Base-by-base conservation (phyloP, 2,113 vertebrate genomes). In the Mungos mungo region DNA sequence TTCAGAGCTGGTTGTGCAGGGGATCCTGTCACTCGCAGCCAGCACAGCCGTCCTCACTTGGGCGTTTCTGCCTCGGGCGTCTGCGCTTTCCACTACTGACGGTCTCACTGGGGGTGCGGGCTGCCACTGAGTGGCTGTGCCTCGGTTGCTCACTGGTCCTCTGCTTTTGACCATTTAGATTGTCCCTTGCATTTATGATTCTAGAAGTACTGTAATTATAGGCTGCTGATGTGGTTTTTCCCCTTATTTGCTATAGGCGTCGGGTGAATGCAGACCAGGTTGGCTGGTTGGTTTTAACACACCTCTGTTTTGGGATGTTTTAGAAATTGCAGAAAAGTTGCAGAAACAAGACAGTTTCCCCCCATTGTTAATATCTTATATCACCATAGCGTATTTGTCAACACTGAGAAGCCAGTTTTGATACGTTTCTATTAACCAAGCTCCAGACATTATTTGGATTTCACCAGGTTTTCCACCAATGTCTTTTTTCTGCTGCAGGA, bases 261-360 rank as follows among this genome's bases (percentile, higher is more conserved):
- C 38, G 25, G 45, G 38, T 79, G 29, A 88, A 71, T 63, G 45
- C 60, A 88, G 5, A 18, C 10, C 19, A 66, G 5, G 12, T 16
- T 65, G n/a, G 15, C 69, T 60, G 47, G 8, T 23, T 72, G 41
- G 76, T 84, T 89, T 97, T 83, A 50, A 80, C 35, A 57, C 10
- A 80, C 21, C 71, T 84, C 1, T 79, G n/a, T 90, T 80, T 97
- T 52, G 47, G 31, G 85, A 80, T 92, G 65, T 80, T 96, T 66
- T 84, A 94, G 88, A 89, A 89, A 57, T 79, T 74, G 84, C 45
- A 72, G 95, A 72, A 68, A 54, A 84, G 29, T 65, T 84, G 35
- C 68, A 84, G 66, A 92, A 52, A 69, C 52, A 35, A 66, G 74
- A 15, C 29, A 10, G n/a, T 57, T 76, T 57, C 11, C 35, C 35